Evolutionary conservation across 2,113 vertebrate species (phyloP).

Genomic region (Laticauda laticaudata): DNA sequence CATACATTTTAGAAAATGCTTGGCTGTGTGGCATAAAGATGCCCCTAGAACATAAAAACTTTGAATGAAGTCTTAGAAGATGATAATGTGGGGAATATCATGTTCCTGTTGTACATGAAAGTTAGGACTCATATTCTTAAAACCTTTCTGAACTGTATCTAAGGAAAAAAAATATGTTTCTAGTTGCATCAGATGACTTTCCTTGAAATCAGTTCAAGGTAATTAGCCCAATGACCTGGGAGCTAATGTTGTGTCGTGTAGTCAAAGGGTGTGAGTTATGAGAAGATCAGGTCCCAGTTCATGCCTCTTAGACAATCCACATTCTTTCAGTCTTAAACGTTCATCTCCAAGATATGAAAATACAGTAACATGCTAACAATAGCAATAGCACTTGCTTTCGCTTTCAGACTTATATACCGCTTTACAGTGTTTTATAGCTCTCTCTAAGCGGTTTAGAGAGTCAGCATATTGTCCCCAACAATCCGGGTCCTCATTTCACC

Average conservation of each 20-base stretch:
- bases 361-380: not conserved
- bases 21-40: constrained; percentile 20
- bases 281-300: not conserved
- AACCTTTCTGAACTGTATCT: not conserved
- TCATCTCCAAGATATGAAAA: not conserved
- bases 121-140: not conserved
- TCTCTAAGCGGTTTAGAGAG: not conserved
- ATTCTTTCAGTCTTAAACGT: not conserved
- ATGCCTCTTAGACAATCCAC: not conserved
- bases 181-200: not conserved
- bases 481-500: not conserved
- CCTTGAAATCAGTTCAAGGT: not conserved
- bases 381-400: not conserved
- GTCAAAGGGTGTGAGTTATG: not conserved
- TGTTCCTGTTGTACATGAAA: constrained; percentile 1
- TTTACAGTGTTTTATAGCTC: not conserved
- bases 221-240: not conserved
- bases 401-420: not conserved
- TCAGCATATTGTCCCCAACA: not conserved
- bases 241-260: not conserved
- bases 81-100: constrained; percentile 16
- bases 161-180: not conserved
- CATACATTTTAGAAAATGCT: constrained; percentile 51
- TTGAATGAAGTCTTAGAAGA: constrained; percentile 19
- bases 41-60: constrained; percentile 18